Evolutionary conservation across 2,797 vertebrate genomes (phyloP).

Genomic region (Australoheros facetus): DNA sequence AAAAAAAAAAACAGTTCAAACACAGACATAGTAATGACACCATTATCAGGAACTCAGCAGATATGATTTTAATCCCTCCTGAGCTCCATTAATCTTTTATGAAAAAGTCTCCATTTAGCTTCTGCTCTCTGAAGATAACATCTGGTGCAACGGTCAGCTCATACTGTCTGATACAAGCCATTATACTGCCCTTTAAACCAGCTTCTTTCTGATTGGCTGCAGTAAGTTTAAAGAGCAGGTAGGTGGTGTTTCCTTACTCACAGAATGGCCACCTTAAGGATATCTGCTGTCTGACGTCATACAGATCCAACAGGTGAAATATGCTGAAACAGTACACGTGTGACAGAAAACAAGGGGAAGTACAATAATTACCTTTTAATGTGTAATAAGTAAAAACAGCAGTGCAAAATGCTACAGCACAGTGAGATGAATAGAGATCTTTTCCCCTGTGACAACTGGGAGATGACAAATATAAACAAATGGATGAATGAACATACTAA

Average conservation of each 20-base stretch:
- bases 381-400: conserved; percentile 49
- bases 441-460: neutral
- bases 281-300: neutral
- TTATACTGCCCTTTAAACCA: neutral
- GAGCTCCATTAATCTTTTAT: conserved; percentile 32
- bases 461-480: neutral
- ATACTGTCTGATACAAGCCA: neutral
- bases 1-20: conserved; percentile 14
- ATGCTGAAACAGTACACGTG: neutral
- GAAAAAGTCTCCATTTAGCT: conserved; percentile 44
- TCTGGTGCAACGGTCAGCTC: neutral
- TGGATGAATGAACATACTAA: neutral
- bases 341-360: neutral
- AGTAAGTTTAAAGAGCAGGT: neutral
- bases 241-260: no score
- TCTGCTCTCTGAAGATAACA: conserved; percentile 31
- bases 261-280: neutral
- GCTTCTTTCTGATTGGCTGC: neutral
- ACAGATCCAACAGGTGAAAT: neutral
- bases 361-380: neutral
- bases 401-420: conserved; percentile 11
- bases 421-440: neutral
- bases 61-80: conserved; percentile 19
- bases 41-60: conserved; percentile 10
- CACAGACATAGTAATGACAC: conserved; percentile 4